Evolutionary conservation across 2,797 vertebrate genomes (phyloP), one percentile per base, ranked within the genome.

Genomic region (Megalops cyprinoides): DNA sequence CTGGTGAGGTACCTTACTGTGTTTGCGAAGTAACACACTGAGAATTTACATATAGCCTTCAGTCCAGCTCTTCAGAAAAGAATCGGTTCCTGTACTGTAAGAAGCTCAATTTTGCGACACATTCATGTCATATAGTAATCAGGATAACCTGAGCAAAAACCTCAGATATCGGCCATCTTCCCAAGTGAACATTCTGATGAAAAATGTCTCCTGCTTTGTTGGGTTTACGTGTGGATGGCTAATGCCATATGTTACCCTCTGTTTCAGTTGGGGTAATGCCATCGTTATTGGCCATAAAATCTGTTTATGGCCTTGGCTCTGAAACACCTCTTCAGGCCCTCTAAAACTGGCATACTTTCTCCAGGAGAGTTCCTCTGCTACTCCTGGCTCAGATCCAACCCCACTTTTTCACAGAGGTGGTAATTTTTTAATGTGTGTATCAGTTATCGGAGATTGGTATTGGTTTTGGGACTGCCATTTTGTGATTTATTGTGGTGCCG

Each of bases 201-300:
- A 95, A 94, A 93, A 94, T n/a, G n/a, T 92, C 93, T 93, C 93
- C 94, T 92, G 95, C 94, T 94, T 94, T 93, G 94, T 90, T 25
- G 88, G 91, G 93, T 93, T 94, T 93, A 92, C 92, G 90, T 94
- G 94, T 93, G 92, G 88, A 94, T 93, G 93, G 93, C 91, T 91
- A 89, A 90, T 91, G 92, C 95, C 94, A 95, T 96, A 95, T 95
- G 94, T 95, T 96, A 89, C 93, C 93, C 94, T 94, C 92, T 94
- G 94, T 94, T 95, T 94, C 94, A 91, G 91, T 92, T 93, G 95
- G 93, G 94, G 95, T 95, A 92, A 94, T 93, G 93, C 94, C 94
- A 94, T 94, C 93, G 93, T 95, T 95, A 95, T 95, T 95, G 95
- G 94, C 95, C 94, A 95, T 95, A 95, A 96, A 95, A 95, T 94